A percentile compares a stretch with the other conserved stretches of the same genome.
Conservation (phyloP, 1,140 invertebrate genomes). For the Aphis gossypii region DNA sequence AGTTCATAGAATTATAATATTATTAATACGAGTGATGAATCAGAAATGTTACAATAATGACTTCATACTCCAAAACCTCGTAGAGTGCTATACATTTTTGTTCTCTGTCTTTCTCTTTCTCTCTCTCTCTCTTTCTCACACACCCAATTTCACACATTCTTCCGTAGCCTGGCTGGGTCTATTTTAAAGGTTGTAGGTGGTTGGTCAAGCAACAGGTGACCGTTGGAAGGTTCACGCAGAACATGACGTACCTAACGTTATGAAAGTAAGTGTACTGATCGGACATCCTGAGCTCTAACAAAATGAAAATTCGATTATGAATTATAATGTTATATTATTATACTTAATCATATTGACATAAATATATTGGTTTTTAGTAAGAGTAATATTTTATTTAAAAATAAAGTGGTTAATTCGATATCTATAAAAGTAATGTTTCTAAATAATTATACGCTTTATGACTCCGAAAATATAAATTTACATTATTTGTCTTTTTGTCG, state of each 20-base stretch:
- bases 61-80: not conserved
- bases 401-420: too few relatives aligned
- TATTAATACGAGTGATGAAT: not conserved
- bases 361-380: too few relatives aligned
- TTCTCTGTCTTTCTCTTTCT: not conserved
- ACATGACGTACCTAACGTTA: not conserved
- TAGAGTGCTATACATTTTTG: not conserved
- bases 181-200: too few relatives aligned
- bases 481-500: too few relatives aligned
- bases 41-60: not conserved
- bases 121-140: not conserved
- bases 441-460: too few relatives aligned
- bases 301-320: not conserved
- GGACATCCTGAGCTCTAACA: not conserved
- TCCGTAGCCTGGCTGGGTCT: fast-evolving
- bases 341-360: too few relatives aligned
- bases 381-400: too few relatives aligned
- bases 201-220: not conserved
- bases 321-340: not conserved
- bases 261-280: not conserved
- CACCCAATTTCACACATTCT: not conserved
- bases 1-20: not conserved
- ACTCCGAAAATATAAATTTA: too few relatives aligned
- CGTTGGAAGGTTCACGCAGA: not conserved
- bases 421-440: too few relatives aligned